Conservation (phyloP, 1,140 invertebrate genomes). For the Drosophila truncata region DNA sequence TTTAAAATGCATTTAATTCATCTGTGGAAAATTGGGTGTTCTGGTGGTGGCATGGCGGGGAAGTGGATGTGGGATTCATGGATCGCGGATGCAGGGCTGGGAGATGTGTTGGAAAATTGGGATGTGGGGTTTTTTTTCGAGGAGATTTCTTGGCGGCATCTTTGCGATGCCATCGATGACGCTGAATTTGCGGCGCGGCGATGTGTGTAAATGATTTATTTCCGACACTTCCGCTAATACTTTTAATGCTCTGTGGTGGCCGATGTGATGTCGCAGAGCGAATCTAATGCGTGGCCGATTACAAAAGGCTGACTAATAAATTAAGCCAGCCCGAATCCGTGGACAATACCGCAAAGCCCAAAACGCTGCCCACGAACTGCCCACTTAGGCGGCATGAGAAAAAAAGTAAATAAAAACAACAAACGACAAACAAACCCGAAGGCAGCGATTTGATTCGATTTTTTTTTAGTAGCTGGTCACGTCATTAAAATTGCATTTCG, state of each 20-base stretch:
- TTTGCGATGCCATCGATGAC: constrained; percentile 44
- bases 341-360: constrained; percentile 34
- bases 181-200: constrained; percentile 27
- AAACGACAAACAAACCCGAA: constrained; percentile 25
- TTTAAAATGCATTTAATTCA: constrained; percentile 65
- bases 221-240: constrained; percentile 70
- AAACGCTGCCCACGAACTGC: constrained; percentile 67
- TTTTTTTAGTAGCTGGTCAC: constrained; percentile 63
- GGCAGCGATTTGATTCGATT: constrained; percentile 48
- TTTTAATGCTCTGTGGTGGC: constrained; percentile 32
- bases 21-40: constrained; percentile 71
- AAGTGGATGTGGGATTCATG: constrained; percentile 15
- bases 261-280: constrained; percentile 32
- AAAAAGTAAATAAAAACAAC: constrained; percentile 53
- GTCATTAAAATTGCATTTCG: constrained; percentile 82
- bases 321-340: constrained; percentile 41
- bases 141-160: constrained; percentile 48
- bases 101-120: constrained; percentile 16
- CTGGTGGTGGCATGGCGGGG: constrained; percentile 25
- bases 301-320: constrained; percentile 66
- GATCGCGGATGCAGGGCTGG: constrained; percentile 23
- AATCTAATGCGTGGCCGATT: constrained; percentile 60
- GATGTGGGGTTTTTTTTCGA: constrained; percentile 30
- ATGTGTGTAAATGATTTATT: constrained; percentile 72
- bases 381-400: constrained; percentile 50